Conservation (phyloP, 2,113 vertebrate species). For the Phalacrocorax pelagicus region DNA sequence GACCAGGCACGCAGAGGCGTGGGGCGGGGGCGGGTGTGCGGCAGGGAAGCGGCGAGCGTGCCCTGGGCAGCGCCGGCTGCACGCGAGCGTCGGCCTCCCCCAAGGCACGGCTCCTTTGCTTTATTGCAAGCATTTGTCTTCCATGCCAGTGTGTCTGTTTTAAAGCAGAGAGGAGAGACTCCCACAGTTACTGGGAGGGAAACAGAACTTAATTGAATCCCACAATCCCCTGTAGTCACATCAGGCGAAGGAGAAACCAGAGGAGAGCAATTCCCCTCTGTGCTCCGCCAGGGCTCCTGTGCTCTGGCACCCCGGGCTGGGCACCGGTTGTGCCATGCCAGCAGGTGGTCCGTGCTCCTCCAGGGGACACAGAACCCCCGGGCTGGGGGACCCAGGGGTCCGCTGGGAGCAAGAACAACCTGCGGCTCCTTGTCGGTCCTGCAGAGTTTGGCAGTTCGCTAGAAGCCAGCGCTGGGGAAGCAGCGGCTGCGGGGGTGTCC, state of each 20-base stretch:
- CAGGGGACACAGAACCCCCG: accelerated
- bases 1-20: accelerated
- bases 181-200: slow-evolving; percentile 10
- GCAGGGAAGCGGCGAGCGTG: neutral
- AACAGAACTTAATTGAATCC: slow-evolving; percentile 39
- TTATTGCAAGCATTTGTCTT: slow-evolving; percentile 53
- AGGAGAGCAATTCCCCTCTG: neutral
- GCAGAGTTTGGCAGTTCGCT: accelerated
- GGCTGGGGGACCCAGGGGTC: neutral
- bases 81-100: neutral
- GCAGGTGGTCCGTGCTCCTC: neutral
- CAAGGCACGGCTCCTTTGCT: neutral
- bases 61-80: neutral
- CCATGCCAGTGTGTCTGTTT: neutral
- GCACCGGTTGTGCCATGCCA: too few species aligned
- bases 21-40: neutral
- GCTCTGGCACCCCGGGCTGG: accelerated
- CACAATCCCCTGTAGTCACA: neutral
- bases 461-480: neutral
- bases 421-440: neutral
- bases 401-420: accelerated
- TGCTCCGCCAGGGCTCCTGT: accelerated
- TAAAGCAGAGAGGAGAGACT: neutral
- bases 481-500: neutral
- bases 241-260: neutral